These are phyloP conservation scores for Tribolium madens DNA, from an alignment of 1,140 invertebrate genomes.

Conservation along the genomic window DNA sequence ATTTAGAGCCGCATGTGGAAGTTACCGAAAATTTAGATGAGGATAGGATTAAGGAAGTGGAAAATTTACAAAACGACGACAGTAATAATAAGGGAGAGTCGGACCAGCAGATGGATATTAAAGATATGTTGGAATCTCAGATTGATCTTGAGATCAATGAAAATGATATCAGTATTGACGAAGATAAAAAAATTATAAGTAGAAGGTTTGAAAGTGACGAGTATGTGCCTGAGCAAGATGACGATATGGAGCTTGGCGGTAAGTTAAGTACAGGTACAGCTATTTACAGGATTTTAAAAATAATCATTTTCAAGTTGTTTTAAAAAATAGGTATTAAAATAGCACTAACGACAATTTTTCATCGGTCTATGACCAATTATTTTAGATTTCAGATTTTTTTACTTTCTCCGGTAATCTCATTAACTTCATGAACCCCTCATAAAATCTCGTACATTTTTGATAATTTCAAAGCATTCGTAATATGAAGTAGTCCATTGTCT, in stretches of 20 bases:
- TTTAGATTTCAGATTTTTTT: too few species aligned
- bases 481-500: too few species aligned
- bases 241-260: constrained; percentile 15
- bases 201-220: constrained; percentile 11
- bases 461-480: too few species aligned
- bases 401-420: too few species aligned
- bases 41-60: constrained; percentile 48
- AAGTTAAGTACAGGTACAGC: too few species aligned
- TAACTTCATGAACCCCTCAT: too few species aligned
- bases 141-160: constrained; percentile 41
- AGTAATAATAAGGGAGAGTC: background rate
- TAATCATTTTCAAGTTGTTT: too few species aligned
- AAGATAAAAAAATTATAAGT: constrained; percentile 50
- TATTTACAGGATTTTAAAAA: too few species aligned
- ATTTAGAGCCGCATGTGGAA: constrained; percentile 61
- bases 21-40: constrained; percentile 59
- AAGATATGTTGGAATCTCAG: constrained; percentile 19
- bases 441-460: too few species aligned
- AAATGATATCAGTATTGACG: constrained; percentile 41
- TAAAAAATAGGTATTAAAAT: too few species aligned
- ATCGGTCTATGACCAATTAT: too few species aligned
- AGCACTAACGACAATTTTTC: too few species aligned
- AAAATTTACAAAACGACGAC: constrained; percentile 14
- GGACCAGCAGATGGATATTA: constrained; percentile 1
- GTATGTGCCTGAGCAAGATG: constrained; percentile 6